Percentiles rank a stretch among this genome's conserved stretches.
Evolutionary conservation across 2,888 invertebrate genomes (phyloP).

Genomic region (Phymatocera aterrima): DNA sequence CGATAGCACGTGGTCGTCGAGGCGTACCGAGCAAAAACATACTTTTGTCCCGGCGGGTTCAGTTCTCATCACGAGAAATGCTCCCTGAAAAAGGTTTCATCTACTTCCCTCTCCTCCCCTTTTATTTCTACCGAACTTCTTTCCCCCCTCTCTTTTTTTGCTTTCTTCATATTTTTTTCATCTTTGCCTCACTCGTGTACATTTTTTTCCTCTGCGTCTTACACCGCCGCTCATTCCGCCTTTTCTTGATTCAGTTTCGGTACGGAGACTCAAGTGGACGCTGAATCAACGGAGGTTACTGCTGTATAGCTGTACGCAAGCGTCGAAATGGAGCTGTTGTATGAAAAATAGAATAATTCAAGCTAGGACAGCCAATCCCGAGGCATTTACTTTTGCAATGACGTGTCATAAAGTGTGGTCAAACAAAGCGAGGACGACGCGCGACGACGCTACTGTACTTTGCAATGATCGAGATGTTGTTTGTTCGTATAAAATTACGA

Average conservation of each 20-base stretch:
- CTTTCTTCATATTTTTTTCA: neutral
- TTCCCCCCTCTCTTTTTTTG: neutral
- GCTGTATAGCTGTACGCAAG: too few relatives aligned
- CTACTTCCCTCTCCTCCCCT: neutral
- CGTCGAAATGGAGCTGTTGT: neutral
- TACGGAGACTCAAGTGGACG: neutral
- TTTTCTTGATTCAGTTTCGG: neutral
- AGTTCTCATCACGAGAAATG: constrained; percentile 37
- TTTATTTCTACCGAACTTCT: too few relatives aligned
- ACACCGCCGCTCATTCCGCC: neutral
- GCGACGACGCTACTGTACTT: neutral
- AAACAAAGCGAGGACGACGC: constrained; percentile 20
- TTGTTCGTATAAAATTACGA: constrained; percentile 41
- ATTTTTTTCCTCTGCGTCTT: neutral
- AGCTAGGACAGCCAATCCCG: constrained; percentile 7
- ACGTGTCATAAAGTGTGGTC: constrained; percentile 22
- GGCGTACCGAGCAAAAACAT: constrained; percentile 37
- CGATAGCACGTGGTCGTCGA: constrained; percentile 43
- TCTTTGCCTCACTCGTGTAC: neutral
- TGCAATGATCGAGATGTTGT: constrained; percentile 18
- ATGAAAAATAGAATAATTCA: neutral
- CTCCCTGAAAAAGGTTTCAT: constrained; percentile 39
- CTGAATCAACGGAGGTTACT: neutral
- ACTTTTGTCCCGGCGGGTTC: constrained; percentile 40
- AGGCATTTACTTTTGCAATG: constrained; percentile 22